Evolutionary conservation across 2,888 invertebrate genomes (phyloP).

Genomic region (Elysia crispata): DNA sequence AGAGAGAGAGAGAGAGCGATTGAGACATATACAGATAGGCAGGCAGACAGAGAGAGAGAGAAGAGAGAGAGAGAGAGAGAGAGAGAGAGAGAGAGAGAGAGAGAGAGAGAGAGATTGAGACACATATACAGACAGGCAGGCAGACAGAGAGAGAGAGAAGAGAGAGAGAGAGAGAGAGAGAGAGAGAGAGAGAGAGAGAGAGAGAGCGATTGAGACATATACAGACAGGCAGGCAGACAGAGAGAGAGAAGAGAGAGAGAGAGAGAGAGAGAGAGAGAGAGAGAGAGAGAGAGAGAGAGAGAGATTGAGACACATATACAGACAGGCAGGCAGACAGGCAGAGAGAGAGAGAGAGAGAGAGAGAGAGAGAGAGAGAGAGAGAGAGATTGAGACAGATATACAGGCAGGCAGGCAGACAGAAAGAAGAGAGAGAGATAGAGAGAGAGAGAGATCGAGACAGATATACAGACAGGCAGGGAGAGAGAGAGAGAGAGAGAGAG

Average conservation of each 20-base stretch:
- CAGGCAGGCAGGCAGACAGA: too few species aligned
- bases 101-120: too few species aligned
- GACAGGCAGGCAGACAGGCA: not conserved
- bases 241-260: not conserved
- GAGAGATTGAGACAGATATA: too few species aligned
- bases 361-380: not conserved
- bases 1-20: too few species aligned
- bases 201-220: not conserved
- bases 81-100: not conserved
- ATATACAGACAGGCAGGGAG: too few species aligned
- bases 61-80: not conserved
- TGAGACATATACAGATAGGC: too few species aligned
- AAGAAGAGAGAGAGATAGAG: too few species aligned
- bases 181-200: not conserved
- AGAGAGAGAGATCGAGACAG: too few species aligned
- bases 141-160: not conserved
- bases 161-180: constrained; percentile 2
- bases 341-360: not conserved
- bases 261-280: too few species aligned
- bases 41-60: not conserved
- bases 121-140: too few species aligned
- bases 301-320: too few species aligned
- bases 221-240: not conserved
- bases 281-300: too few species aligned
- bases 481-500: not conserved